phyloP scores from a whole-genome alignment of 2,113 vertebrate genomes.

The Colossoma macropomum region DNA sequence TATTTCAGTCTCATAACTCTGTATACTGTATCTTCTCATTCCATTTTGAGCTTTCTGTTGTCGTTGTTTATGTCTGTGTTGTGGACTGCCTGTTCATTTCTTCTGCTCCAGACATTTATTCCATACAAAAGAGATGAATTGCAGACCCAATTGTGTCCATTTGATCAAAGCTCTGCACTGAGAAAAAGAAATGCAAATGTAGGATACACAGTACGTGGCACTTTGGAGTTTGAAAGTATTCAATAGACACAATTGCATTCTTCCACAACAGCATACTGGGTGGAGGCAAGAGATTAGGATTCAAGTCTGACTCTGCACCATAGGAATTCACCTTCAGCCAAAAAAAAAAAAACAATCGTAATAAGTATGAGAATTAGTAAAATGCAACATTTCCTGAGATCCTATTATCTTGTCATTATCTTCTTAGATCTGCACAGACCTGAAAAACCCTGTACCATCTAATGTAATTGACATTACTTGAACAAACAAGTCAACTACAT shows the following conservation, averaged over 20 bases:
- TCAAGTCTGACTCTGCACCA: no score
- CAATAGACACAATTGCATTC: neutral
- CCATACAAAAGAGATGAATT: slow-evolving; percentile 32
- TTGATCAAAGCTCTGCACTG: slow-evolving; percentile 30
- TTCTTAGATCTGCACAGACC: no score
- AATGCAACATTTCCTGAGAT: no score
- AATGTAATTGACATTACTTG: no score
- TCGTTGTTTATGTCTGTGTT: slow-evolving; percentile 13
- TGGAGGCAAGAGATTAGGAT: no score
- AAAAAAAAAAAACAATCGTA: no score
- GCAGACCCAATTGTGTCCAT: slow-evolving; percentile 29
- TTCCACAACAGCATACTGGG: neutral
- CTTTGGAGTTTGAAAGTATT: neutral
- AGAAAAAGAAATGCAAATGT: slow-evolving; percentile 7
- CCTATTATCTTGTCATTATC: no score
- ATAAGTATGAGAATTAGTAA: no score
- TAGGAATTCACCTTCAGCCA: no score
- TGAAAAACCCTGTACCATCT: no score
- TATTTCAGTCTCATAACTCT: slow-evolving; percentile 7
- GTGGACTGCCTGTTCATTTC: neutral
- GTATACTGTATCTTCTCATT: neutral
- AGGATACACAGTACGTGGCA: neutral
- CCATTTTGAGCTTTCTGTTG: neutral
- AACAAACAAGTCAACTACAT: no score
- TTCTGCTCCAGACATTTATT: slow-evolving; percentile 12